Percentiles rank a stretch among this genome's conserved stretches.
Conservation (phyloP, 1,140 invertebrate genomes). For the Drosophila kepulauana region DNA sequence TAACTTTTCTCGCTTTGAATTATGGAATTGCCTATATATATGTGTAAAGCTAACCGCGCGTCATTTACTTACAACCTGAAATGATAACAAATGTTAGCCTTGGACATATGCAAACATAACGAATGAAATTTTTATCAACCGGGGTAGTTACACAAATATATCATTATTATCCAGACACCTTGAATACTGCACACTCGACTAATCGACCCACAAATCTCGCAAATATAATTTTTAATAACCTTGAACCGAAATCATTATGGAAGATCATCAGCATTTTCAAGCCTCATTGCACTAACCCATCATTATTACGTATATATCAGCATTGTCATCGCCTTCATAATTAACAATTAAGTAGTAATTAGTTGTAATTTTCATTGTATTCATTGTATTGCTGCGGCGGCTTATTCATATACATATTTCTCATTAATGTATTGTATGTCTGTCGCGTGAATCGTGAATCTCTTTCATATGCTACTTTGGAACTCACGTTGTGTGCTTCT, state of each 20-base stretch:
- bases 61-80: background rate
- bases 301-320: conserved; percentile 31
- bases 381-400: conserved; percentile 15
- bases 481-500: conserved; percentile 63
- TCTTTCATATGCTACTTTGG: conserved; percentile 75
- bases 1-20: too few species aligned
- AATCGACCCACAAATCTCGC: conserved; percentile 28
- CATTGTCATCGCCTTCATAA: conserved; percentile 56
- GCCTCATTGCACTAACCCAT: conserved; percentile 54
- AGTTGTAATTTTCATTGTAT: conserved; percentile 21
- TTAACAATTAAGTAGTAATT: conserved; percentile 44
- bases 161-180: conserved; percentile 5
- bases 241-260: conserved; percentile 22
- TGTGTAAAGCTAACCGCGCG: conserved; percentile 2
- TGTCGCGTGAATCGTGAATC: conserved; percentile 51
- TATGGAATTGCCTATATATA: background rate
- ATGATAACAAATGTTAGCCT: background rate
- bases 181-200: conserved; percentile 24
- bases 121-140: background rate
- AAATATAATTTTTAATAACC: conserved; percentile 7
- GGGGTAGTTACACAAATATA: conserved; percentile 1
- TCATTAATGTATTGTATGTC: conserved; percentile 56
- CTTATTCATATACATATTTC: conserved; percentile 21
- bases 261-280: conserved; percentile 35
- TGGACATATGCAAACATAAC: conserved; percentile 9